Conservation (phyloP, 2,888 invertebrate species). For the Nowickia ferox region DNA sequence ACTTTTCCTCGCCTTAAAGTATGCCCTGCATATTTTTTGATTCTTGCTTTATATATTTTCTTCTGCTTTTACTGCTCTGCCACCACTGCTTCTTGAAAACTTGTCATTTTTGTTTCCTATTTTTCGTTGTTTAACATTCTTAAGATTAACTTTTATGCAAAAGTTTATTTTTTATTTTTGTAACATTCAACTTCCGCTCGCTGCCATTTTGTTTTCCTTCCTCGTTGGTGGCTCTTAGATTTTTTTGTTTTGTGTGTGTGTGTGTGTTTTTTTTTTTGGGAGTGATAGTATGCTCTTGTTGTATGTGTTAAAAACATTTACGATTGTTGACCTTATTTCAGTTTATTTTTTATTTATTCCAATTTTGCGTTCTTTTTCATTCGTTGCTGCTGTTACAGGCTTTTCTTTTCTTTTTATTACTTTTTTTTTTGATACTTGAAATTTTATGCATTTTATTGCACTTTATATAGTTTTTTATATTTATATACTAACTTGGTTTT, state of each 20-base stretch:
- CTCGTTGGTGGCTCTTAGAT: slow-evolving; percentile 15
- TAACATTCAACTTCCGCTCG: background rate
- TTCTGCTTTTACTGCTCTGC: background rate
- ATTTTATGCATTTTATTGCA: slow-evolving; percentile 71
- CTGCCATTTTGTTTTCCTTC: slow-evolving; percentile 17
- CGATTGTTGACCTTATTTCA: slow-evolving; percentile 71
- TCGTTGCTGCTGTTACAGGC: slow-evolving; percentile 37
- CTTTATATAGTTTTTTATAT: slow-evolving; percentile 56
- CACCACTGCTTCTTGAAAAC: slow-evolving; percentile 6
- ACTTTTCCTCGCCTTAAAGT: slow-evolving; percentile 59
- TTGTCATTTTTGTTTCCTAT: slow-evolving; percentile 56
- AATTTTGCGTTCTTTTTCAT: slow-evolving; percentile 15
- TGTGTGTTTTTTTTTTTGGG: slow-evolving; percentile 6
- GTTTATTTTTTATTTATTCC: slow-evolving; percentile 51
- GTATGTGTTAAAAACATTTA: slow-evolving; percentile 63
- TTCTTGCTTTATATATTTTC: slow-evolving; percentile 14
- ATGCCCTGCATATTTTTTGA: slow-evolving; percentile 48
- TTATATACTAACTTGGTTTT: slow-evolving; percentile 22
- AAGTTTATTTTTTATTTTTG: slow-evolving; percentile 28
- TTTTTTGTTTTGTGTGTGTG: background rate
- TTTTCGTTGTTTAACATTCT: slow-evolving; percentile 63
- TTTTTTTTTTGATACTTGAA: slow-evolving; percentile 50
- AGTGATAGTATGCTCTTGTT: background rate
- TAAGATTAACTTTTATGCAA: slow-evolving; percentile 66
- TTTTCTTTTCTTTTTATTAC: background rate